These are phyloP conservation scores for Papilio machaon DNA, from an alignment of 1,140 invertebrate species.

Conservation along the genomic window DNA sequence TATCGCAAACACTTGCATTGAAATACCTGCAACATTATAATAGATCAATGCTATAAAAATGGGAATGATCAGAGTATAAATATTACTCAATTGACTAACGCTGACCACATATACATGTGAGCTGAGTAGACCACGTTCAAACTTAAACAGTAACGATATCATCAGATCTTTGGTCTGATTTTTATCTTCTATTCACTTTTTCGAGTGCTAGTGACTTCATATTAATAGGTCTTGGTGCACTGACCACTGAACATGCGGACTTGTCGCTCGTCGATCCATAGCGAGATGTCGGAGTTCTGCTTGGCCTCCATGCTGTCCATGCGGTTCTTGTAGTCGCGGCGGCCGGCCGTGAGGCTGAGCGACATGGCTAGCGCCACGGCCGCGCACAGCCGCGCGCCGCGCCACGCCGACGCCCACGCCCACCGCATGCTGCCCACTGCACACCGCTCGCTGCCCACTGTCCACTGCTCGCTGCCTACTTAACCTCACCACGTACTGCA, in stretches of 20 bases:
- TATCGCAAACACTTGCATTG: constrained; percentile 95
- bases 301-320: constrained; percentile 47
- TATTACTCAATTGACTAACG: no score
- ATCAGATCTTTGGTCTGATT: no score
- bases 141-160: no score
- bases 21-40: constrained; percentile 84
- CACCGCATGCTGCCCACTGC: constrained; percentile 37
- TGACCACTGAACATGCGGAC: constrained; percentile 94
- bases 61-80: no score
- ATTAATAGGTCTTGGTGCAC: not conserved
- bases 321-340: constrained; percentile 67
- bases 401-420: constrained; percentile 67
- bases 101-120: no score
- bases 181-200: not conserved
- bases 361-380: constrained; percentile 70
- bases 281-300: constrained; percentile 86
- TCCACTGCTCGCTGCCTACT: not conserved
- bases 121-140: no score
- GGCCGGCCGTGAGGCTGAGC: constrained; percentile 61
- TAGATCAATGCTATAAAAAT: not conserved
- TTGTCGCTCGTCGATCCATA: constrained; percentile 95
- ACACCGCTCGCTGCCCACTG: not conserved
- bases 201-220: not conserved
- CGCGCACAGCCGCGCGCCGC: constrained; percentile 68
- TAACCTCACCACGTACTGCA: not conserved